phyloP scores from a whole-genome alignment of 2,113 vertebrate species.

The Pelusios castaneus region DNA sequence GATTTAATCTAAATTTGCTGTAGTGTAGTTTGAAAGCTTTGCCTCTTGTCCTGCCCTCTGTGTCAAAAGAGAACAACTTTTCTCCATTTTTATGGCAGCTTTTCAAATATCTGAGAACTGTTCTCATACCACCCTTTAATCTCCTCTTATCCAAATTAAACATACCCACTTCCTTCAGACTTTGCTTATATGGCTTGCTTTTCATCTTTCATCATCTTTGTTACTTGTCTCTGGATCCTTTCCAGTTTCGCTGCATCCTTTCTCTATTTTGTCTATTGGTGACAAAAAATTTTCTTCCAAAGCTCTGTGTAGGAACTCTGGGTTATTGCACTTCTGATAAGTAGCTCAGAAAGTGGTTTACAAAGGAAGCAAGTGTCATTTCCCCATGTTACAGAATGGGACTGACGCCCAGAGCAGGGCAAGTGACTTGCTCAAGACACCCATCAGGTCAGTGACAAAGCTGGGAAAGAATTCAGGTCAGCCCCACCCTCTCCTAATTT shows the following conservation, averaged over 20 bases:
- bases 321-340: neutral
- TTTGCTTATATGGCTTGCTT: neutral
- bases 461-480: neutral
- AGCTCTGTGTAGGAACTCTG: neutral
- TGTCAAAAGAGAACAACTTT: neutral
- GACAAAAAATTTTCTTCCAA: neutral
- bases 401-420: neutral
- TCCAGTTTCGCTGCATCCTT: neutral
- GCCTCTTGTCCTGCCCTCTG: neutral
- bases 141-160: neutral
- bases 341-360: neutral
- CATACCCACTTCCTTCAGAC: neutral
- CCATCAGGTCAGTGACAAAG: neutral
- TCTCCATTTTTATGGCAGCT: neutral
- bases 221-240: neutral
- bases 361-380: neutral
- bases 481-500: neutral
- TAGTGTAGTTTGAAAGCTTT: neutral
- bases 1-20: neutral
- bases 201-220: neutral
- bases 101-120: neutral
- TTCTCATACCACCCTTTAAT: neutral
- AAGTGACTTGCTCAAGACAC: neutral
- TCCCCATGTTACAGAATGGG: neutral
- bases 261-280: neutral